Conservation (phyloP, 2,113 vertebrate genomes). For the Nothoprocta perdicaria region DNA sequence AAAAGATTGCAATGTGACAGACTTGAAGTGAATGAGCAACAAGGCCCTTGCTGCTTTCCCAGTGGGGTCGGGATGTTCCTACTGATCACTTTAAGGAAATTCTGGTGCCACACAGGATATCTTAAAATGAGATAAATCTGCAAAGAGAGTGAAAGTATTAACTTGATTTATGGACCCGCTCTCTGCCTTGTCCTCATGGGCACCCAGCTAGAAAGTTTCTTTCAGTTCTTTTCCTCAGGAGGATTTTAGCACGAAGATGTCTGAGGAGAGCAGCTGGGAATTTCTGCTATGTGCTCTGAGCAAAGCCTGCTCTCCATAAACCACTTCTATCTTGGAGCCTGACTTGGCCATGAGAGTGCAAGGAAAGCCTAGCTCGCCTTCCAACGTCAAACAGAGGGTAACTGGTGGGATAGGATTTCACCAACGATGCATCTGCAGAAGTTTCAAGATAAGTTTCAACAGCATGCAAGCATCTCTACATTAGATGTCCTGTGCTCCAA, state of each 20-base stretch:
- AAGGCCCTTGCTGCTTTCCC: background rate
- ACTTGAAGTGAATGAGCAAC: background rate
- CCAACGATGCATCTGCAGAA: background rate
- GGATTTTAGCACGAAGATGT: background rate
- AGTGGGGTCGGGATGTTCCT: conserved; percentile 34
- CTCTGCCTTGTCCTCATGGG: conserved; percentile 12
- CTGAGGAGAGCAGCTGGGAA: background rate
- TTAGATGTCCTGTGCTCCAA: background rate
- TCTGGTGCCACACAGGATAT: background rate
- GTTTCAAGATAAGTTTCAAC: background rate
- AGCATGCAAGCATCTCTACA: background rate
- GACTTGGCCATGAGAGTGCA: background rate
- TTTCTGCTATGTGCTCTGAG: background rate
- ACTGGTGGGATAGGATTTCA: background rate
- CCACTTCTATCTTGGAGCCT: background rate
- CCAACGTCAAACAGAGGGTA: background rate
- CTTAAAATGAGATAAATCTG: conserved; percentile 56
- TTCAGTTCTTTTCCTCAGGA: background rate
- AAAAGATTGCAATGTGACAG: background rate
- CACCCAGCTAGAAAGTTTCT: conserved; percentile 16
- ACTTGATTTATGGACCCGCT: conserved; percentile 13
- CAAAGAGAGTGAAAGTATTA: conserved; percentile 39
- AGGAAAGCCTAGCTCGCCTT: background rate
- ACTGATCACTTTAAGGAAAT: conserved; percentile 25
- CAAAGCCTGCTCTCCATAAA: background rate